phyloP scores from a whole-genome alignment of 2,113 vertebrate species.

The Oryzias celebensis region DNA sequence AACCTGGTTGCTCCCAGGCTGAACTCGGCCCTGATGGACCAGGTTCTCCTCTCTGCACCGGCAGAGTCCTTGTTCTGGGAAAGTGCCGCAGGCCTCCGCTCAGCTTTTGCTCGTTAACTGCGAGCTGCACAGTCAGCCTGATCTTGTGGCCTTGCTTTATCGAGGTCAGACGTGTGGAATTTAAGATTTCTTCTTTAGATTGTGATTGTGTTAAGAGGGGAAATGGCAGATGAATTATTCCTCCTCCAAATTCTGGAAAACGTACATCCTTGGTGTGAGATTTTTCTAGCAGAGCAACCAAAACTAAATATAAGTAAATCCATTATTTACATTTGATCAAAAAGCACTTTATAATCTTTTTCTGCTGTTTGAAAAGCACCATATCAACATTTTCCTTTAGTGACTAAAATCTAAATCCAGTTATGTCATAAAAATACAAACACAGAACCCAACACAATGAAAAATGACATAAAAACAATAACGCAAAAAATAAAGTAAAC shows the following conservation, averaged over 20 bases:
- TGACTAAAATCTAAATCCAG: no score
- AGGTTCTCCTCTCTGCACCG: constrained; percentile 14
- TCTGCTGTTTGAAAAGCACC: no score
- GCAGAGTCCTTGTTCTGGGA: constrained; percentile 43
- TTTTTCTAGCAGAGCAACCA: no score
- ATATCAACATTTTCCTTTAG: no score
- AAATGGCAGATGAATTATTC: background rate
- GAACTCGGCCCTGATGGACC: constrained; percentile 47
- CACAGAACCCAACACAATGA: no score
- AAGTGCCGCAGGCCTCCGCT: background rate
- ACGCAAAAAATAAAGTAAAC: no score
- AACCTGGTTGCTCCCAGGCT: constrained; percentile 71
- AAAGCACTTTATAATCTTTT: no score
- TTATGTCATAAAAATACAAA: no score
- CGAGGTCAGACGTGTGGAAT: background rate
- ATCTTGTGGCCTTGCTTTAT: background rate
- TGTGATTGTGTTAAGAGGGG: background rate
- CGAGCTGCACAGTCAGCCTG: background rate
- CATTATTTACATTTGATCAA: no score
- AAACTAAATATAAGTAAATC: no score
- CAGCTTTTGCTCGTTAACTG: background rate
- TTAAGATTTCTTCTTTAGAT: background rate
- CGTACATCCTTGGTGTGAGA: no score
- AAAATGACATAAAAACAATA: no score
- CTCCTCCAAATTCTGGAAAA: background rate